Base-by-base conservation (phyloP, 1,140 invertebrate genomes). In the Zaprionus gabonicus region DNA sequence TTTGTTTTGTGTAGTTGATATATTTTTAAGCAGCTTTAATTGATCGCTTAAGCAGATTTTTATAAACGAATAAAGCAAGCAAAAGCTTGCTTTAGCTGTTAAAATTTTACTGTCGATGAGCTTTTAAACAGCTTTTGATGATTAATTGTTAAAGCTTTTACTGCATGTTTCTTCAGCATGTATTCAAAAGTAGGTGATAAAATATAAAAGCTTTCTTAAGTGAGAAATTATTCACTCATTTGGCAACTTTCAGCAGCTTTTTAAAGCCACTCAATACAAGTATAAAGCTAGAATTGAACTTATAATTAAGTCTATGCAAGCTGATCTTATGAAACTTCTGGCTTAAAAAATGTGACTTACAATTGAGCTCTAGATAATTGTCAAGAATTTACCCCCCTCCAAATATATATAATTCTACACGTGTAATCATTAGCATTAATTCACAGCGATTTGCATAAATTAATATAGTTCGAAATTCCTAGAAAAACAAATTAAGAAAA, bases 381-480 rank as follows among this genome's bases (percentile, higher is more conserved):
- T 34, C 31, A 10, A 31, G 2, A 31, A 9, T 31, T 9, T 9
- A 9, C 9, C 31, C 9, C 7, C 41, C n/a, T 7, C 2, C n/a
- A 44, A 44, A 44, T 1, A 44, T 17, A 44, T 6, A 9, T 44
- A 17, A 17, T 46, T 46, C 6, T 46, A 38, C 3, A 46, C n/a
- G n/a, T 17, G 17, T 3, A 17, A 46, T 17, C 3, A 51, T 51
- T 51, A 51, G 46, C 46, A 51, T 51, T 51, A 53, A 65, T 65
- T 36, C 25, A 53, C 15, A 53, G 49, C 31, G 15, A 25, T 27
- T 65, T 36, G 20, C 25, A 36, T 38, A 65, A 38, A 55, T 51
- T 53, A 65, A 53, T 65, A 53, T 15, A 65, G 34, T 65, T 53
- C 23, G 36, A 5, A 44, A n/a, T n/a, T 44, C 15, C n/a, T 46